These are phyloP conservation scores for Coregonus suidteri DNA, from an alignment of 2,797 vertebrate species.

Conservation along the genomic window DNA sequence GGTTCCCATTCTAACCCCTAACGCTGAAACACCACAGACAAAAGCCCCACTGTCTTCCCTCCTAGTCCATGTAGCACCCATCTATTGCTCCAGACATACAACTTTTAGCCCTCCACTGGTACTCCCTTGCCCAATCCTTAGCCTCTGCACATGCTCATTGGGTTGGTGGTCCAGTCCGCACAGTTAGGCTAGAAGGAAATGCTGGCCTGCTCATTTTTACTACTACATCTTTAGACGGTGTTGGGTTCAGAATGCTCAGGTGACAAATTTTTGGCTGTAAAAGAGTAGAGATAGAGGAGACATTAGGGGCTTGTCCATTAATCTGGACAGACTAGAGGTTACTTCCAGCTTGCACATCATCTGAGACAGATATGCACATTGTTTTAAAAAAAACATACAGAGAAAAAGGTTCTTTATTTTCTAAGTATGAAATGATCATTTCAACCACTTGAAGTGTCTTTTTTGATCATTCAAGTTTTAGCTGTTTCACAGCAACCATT, in stretches of 20 bases:
- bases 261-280: constrained; percentile 10
- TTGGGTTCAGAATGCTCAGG: background rate
- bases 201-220: background rate
- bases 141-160: constrained; percentile 19
- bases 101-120: constrained; percentile 3
- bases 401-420: constrained; percentile 59
- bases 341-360: constrained; percentile 25
- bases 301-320: constrained; percentile 8
- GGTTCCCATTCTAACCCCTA: constrained; percentile 56
- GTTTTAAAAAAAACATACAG: constrained; percentile 51
- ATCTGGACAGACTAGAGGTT: constrained; percentile 26
- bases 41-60: background rate
- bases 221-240: background rate
- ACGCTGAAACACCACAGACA: constrained; percentile 32
- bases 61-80: constrained; percentile 18
- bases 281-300: background rate
- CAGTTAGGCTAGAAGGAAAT: constrained; percentile 3
- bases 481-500: constrained; percentile 35
- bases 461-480: constrained; percentile 12
- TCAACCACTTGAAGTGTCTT: constrained; percentile 17
- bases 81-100: constrained; percentile 5
- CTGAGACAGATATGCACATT: constrained; percentile 54
- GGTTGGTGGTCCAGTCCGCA: constrained; percentile 5
- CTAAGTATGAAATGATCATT: constrained; percentile 60
- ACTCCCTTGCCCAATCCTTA: constrained; percentile 1